Percentiles rank a stretch among this genome's conserved stretches.
Evolutionary conservation across 2,113 vertebrate genomes (phyloP).

Genomic region (Mesitornis unicolor): DNA sequence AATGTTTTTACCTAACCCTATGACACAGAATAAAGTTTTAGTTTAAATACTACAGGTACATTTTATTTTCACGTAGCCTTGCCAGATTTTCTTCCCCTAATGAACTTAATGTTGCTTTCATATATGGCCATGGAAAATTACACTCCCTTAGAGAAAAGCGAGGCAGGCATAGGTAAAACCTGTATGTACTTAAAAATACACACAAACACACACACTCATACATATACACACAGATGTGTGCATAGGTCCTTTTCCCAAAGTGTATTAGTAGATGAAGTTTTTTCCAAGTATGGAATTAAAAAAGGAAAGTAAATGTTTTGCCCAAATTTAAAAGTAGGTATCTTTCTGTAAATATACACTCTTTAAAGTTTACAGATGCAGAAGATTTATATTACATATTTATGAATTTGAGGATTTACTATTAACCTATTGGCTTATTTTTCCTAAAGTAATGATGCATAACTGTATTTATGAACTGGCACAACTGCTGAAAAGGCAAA

Average conservation of each 20-base stretch:
- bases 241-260: not conserved
- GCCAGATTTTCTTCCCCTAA: not conserved
- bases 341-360: not conserved
- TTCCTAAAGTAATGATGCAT: not conserved
- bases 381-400: not conserved
- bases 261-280: not conserved
- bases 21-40: not conserved
- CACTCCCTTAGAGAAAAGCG: not conserved
- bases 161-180: not conserved
- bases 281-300: not conserved
- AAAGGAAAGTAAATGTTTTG: not conserved
- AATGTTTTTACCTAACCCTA: not conserved
- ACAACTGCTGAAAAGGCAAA: constrained; percentile 3
- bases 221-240: not conserved
- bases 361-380: not conserved
- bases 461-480: not conserved
- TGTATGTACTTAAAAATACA: not conserved
- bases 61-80: not conserved
- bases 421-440: not conserved
- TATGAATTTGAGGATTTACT: not conserved
- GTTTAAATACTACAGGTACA: not conserved
- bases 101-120: not conserved
- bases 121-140: not conserved
- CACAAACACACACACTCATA: not conserved
- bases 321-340: not conserved